A percentile compares a stretch with the other conserved stretches of the same genome.
phyloP scores from a whole-genome alignment of 2,888 invertebrate genomes.

The Argynnis bischoffii region DNA sequence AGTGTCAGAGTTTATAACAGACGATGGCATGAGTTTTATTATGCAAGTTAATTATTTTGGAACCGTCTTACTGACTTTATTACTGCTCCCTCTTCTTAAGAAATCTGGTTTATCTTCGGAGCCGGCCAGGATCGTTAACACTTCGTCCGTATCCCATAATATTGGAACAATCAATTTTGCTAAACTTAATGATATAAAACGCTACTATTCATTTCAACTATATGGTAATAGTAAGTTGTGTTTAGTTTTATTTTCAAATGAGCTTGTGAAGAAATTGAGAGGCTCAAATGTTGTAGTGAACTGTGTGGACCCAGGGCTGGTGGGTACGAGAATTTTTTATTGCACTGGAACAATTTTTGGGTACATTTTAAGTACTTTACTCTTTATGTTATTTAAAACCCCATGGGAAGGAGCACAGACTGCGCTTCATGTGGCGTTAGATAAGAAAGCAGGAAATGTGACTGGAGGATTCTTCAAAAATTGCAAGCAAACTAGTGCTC shows the following conservation, averaged over 20 bases:
- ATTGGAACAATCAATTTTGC: slow-evolving; percentile 84
- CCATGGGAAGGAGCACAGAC: slow-evolving; percentile 81
- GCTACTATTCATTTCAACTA: slow-evolving; percentile 58
- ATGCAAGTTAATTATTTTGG: slow-evolving; percentile 97
- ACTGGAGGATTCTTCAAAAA: slow-evolving; percentile 88
- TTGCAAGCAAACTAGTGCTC: slow-evolving; percentile 77
- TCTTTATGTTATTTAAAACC: slow-evolving; percentile 39
- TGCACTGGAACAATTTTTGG: slow-evolving; percentile 64
- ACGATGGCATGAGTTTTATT: slow-evolving; percentile 91
- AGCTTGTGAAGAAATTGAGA: slow-evolving; percentile 84
- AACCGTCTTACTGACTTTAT: slow-evolving; percentile 92
- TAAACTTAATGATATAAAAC: slow-evolving; percentile 80
- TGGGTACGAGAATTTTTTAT: slow-evolving; percentile 87
- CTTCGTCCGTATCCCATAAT: slow-evolving; percentile 87
- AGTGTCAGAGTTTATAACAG: slow-evolving; percentile 79
- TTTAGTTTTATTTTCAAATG: slow-evolving; percentile 86
- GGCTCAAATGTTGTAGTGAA: slow-evolving; percentile 87
- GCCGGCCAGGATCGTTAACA: slow-evolving; percentile 87
- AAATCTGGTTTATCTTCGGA: slow-evolving; percentile 72
- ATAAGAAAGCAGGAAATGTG: slow-evolving; percentile 84
- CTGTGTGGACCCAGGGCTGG: slow-evolving; percentile 89
- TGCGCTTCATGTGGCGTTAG: slow-evolving; percentile 84
- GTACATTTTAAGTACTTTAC: slow-evolving; percentile 74
- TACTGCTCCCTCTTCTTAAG: slow-evolving; percentile 89
- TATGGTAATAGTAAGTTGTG: slow-evolving; percentile 87